These are phyloP conservation scores for Plemyria rubiginata DNA, from an alignment of 2,888 invertebrate species.

Conservation along the genomic window DNA sequence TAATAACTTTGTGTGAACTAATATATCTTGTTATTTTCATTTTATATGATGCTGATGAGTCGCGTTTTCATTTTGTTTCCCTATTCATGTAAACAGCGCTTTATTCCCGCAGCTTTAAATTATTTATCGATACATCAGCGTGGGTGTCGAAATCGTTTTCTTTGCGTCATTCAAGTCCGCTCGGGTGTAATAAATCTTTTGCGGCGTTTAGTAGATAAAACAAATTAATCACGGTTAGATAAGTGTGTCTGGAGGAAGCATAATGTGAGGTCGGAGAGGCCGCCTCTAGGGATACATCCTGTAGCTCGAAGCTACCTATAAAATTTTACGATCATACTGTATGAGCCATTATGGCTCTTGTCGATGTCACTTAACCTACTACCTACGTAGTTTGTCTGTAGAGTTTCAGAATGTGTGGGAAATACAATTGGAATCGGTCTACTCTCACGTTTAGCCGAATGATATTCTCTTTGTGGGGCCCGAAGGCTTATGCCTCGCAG, in stretches of 20 bases:
- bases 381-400: conserved; percentile 65
- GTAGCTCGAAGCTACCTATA: conserved; percentile 67
- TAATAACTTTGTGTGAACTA: background rate
- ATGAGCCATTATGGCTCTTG: conserved; percentile 74
- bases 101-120: conserved; percentile 17
- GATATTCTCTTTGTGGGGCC: conserved; percentile 20
- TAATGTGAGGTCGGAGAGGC: conserved; percentile 61
- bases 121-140: conserved; percentile 27
- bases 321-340: conserved; percentile 79
- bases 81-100: background rate
- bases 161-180: conserved; percentile 47
- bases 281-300: conserved; percentile 66
- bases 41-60: background rate
- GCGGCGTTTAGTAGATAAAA: conserved; percentile 66
- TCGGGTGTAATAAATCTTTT: conserved; percentile 57
- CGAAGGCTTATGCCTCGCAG: conserved; percentile 12
- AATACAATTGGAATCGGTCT: conserved; percentile 21
- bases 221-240: conserved; percentile 79
- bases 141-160: conserved; percentile 40
- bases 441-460: conserved; percentile 10
- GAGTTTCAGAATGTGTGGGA: conserved; percentile 46
- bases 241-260: conserved; percentile 68
- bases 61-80: background rate
- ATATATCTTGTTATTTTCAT: background rate
- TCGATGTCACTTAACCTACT: conserved; percentile 70